Conservation (phyloP, 2,797 vertebrate species). For the Amblyraja radiata region DNA sequence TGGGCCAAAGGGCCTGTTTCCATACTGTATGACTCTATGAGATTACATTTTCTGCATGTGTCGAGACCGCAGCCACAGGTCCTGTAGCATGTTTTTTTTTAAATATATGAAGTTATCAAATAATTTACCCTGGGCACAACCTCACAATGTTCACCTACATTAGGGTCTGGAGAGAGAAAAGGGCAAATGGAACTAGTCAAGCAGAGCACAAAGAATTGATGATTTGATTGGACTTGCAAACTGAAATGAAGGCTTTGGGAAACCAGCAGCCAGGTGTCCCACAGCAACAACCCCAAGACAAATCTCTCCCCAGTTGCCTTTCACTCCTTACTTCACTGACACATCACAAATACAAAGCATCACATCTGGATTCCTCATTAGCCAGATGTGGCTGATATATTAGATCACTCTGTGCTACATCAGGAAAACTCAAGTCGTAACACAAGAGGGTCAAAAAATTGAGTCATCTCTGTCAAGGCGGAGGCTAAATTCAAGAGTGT, state of each 20-base stretch:
- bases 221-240: not conserved
- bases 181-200: not conserved
- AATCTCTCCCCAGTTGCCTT: too few relatives aligned
- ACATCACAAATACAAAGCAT: too few relatives aligned
- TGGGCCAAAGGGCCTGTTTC: too few relatives aligned
- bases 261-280: too few relatives aligned
- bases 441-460: not conserved
- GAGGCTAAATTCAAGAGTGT: not conserved
- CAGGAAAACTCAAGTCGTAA: not conserved
- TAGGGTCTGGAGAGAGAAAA: not conserved
- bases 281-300: too few relatives aligned
- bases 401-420: not conserved
- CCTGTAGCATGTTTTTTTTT: not conserved
- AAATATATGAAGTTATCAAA: not conserved
- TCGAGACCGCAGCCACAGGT: not conserved
- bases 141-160: not conserved
- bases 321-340: too few relatives aligned
- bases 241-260: not conserved
- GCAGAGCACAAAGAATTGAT: not conserved
- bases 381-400: not conserved
- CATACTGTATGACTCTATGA: too few relatives aligned
- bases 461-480: not conserved
- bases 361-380: not conserved
- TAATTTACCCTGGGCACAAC: not conserved
- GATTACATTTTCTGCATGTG: not conserved